Conservation (phyloP, 1,140 invertebrate genomes). For the Drosophila asahinai region DNA sequence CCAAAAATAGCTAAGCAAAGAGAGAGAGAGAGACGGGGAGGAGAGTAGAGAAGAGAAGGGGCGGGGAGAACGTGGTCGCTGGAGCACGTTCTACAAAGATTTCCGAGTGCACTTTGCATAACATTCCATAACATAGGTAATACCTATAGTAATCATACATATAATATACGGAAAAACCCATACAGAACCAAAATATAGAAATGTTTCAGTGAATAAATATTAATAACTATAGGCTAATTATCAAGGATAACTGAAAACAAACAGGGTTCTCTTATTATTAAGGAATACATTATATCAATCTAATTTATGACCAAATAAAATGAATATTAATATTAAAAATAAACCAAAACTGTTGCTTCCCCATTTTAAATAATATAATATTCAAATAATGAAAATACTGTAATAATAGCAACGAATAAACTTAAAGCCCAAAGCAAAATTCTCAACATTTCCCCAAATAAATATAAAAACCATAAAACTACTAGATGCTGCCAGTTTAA, state of each 20-base stretch:
- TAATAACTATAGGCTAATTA: no score
- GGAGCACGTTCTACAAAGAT: conserved; percentile 43
- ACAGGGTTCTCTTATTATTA: no score
- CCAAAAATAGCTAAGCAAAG: conserved; percentile 62
- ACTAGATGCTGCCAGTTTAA: neutral
- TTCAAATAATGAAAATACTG: neutral
- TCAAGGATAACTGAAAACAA: no score
- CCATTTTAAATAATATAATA: neutral
- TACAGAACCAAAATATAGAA: neutral
- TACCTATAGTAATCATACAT: conserved; percentile 21
- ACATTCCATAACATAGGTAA: conserved; percentile 36
- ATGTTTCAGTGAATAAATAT: no score
- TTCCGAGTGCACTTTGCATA: conserved; percentile 48
- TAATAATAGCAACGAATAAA: no score
- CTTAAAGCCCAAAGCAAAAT: neutral
- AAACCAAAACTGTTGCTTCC: neutral
- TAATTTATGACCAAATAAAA: neutral
- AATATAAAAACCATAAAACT: neutral
- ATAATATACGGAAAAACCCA: neutral
- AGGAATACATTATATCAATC: no score
- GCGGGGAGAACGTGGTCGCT: conserved; percentile 33
- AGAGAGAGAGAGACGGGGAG: neutral
- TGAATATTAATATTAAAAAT: neutral
- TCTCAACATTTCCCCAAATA: neutral
- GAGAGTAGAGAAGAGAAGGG: conserved; percentile 1